Evolutionary conservation across 1,140 invertebrate species (phyloP), one percentile per base, ranked within the genome.

Genomic region (Chrysoperla carnea): DNA sequence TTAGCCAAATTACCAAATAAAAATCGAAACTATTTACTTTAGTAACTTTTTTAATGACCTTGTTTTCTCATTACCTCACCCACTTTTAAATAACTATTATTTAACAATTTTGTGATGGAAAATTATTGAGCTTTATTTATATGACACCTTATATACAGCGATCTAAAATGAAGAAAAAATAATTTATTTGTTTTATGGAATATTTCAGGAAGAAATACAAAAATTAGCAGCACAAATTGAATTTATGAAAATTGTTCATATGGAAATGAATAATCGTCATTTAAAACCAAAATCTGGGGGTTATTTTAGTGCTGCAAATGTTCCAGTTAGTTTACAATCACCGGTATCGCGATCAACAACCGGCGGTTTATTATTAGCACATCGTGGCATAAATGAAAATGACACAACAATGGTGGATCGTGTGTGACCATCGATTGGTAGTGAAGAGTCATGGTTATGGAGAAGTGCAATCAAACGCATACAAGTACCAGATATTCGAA

Each of bases 201-300:
- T n/a, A n/a, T n/a, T n/a, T n/a, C 56, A 87, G 82, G 85, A 90
- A 56, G 85, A 91, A 64, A 77, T 91, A 12, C 86, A 90, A 51
- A 90, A 89, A 55, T 58, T 91, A 46, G 86, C 87, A 0, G 81
- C 84, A 8, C 85, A 90, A 62, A 88, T 91, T 48, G 86, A 91
- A 57, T 85, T 86, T 55, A 86, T 90, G 81, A 89, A 87, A 62
- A 88, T 88, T 53, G 84, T 88, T 7, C 82, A 88, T 49, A 90
- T 91, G 87, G 81, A 88, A 57, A 77, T 86, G 62, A 84, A 89
- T 60, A 91, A 91, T 60, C 67, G 85, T 12, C 87, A 91, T 58
- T 59, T 90, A 43, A 83, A 85, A 50, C 81, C 83, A 36, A 82
- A 85, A 51, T 72, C 75, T 4, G 82, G 83, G 8, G 76, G 81